Conservation (phyloP, 2,113 vertebrate species). For the Carassius auratus region DNA sequence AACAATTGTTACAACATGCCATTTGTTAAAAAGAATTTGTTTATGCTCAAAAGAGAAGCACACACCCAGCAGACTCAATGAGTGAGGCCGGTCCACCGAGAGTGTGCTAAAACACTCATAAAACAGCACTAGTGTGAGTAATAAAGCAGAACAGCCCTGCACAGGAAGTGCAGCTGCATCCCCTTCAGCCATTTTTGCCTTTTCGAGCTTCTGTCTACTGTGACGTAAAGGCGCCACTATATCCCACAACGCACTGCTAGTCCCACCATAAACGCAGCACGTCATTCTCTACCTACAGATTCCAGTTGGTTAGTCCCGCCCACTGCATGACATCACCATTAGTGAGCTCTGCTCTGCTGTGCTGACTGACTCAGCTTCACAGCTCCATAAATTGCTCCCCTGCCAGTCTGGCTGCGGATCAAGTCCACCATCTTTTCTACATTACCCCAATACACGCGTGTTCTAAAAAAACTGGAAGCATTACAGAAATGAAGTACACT, state of each 20-base stretch:
- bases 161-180: slow-evolving; percentile 58
- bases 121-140: slow-evolving; percentile 13
- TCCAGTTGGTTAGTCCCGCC: background rate
- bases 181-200: slow-evolving; percentile 33
- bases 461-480: background rate
- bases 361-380: no score
- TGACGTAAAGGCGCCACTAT: background rate
- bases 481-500: background rate
- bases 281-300: background rate
- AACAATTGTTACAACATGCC: slow-evolving; percentile 22
- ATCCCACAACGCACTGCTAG: slow-evolving; percentile 30
- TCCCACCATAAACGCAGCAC: background rate
- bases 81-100: background rate
- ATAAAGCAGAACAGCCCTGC: slow-evolving; percentile 28
- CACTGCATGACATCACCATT: slow-evolving; percentile 12
- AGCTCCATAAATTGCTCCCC: no score
- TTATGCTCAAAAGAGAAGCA: background rate
- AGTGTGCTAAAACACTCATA: slow-evolving; percentile 30
- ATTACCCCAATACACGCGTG: background rate
- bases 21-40: slow-evolving; percentile 11
- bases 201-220: slow-evolving; percentile 59
- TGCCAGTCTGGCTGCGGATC: background rate
- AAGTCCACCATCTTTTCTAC: background rate
- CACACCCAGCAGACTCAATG: slow-evolving; percentile 14
- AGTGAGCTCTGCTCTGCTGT: background rate